These are phyloP conservation scores for Euproctis similis DNA, from an alignment of 2,888 invertebrate genomes.

Conservation along the genomic window DNA sequence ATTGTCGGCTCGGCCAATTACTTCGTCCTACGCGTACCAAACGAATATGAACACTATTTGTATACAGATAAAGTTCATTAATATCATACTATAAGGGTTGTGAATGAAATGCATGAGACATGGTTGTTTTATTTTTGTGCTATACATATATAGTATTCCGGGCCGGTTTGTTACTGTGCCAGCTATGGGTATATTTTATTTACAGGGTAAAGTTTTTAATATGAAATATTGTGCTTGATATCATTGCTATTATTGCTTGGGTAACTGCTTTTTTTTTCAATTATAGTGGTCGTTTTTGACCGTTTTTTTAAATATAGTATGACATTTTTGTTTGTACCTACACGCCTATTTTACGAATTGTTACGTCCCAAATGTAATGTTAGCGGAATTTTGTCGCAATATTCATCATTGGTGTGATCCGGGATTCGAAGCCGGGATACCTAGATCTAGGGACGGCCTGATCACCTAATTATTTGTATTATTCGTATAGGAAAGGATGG, in stretches of 20 bases:
- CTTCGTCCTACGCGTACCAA: constrained; percentile 35
- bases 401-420: too few relatives aligned
- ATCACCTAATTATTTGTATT: too few relatives aligned
- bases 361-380: too few relatives aligned
- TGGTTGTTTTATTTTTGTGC: constrained; percentile 74
- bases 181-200: constrained; percentile 51
- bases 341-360: too few relatives aligned
- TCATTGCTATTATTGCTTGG: not conserved
- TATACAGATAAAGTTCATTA: constrained; percentile 40
- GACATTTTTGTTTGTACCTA: too few relatives aligned
- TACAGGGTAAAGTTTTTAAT: constrained; percentile 47
- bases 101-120: constrained; percentile 72
- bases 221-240: constrained; percentile 41
- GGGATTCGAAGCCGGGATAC: too few relatives aligned
- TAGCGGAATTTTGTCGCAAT: too few relatives aligned
- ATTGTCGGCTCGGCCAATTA: constrained; percentile 64
- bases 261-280: too few relatives aligned
- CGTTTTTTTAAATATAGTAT: too few relatives aligned
- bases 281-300: too few relatives aligned
- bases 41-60: constrained; percentile 49
- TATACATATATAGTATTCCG: constrained; percentile 71
- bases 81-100: constrained; percentile 39
- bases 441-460: too few relatives aligned
- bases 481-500: too few relatives aligned
- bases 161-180: constrained; percentile 72